These are phyloP conservation scores for Laupala kohalensis DNA, from an alignment of 1,140 invertebrate species.

Conservation along the genomic window DNA sequence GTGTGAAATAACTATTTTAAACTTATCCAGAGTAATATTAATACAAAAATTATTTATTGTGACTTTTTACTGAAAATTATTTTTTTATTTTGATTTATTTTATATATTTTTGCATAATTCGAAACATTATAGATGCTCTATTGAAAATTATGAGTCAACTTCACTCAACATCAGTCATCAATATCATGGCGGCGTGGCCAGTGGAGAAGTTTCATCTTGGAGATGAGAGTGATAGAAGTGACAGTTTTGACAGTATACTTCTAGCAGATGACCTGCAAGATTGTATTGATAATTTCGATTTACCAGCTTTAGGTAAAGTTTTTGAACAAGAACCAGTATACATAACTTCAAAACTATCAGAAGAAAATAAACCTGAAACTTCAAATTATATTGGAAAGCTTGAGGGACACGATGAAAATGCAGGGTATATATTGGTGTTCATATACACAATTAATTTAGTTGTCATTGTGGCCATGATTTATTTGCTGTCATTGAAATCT, in stretches of 20 bases:
- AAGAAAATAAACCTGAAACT: slow-evolving; percentile 5
- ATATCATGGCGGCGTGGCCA: slow-evolving; percentile 31
- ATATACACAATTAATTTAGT: background rate
- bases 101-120: too few relatives aligned
- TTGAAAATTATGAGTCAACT: too few relatives aligned
- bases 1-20: too few relatives aligned
- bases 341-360: slow-evolving; percentile 3
- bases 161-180: background rate
- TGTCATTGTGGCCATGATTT: background rate
- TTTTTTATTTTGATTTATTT: too few relatives aligned
- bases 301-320: slow-evolving; percentile 34
- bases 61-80: too few relatives aligned
- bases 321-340: slow-evolving; percentile 31
- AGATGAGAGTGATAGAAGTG: slow-evolving; percentile 23
- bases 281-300: slow-evolving; percentile 38
- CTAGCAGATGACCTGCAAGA: slow-evolving; percentile 39
- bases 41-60: too few relatives aligned
- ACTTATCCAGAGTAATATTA: too few relatives aligned
- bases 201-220: slow-evolving; percentile 25
- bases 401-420: slow-evolving; percentile 10
- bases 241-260: slow-evolving; percentile 30
- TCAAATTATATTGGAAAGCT: slow-evolving; percentile 10
- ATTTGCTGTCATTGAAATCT: background rate
- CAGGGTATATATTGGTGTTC: slow-evolving; percentile 8
- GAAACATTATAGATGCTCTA: too few relatives aligned